Conservation (phyloP, 2,888 invertebrate genomes). For the Phoenoteleia sp. region DNA sequence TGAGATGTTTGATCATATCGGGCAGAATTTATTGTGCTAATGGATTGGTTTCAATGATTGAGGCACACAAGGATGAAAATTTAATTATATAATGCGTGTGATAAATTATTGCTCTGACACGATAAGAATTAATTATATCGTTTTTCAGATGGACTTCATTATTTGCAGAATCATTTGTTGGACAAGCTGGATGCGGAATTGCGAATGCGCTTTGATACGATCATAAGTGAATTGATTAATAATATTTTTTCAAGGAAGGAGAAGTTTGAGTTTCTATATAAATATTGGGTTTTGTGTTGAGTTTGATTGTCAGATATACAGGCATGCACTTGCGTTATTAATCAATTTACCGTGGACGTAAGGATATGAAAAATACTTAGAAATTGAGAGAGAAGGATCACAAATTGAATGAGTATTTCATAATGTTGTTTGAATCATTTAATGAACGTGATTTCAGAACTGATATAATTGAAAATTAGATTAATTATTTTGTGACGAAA, state of each 20-base stretch:
- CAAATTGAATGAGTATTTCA: too few relatives aligned
- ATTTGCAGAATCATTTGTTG: constrained; percentile 15
- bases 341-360: too few relatives aligned
- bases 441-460: too few relatives aligned
- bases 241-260: background rate
- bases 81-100: constrained; percentile 29
- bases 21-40: constrained; percentile 26
- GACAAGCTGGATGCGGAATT: background rate
- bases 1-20: constrained; percentile 20
- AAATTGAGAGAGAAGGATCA: too few relatives aligned
- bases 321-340: background rate
- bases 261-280: background rate
- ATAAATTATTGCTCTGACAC: constrained; percentile 29
- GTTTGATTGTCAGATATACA: background rate
- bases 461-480: too few relatives aligned
- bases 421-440: too few relatives aligned
- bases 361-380: too few relatives aligned
- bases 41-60: constrained; percentile 21
- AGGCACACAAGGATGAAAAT: constrained; percentile 32
- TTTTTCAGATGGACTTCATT: background rate
- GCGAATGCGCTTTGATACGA: background rate
- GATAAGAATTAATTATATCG: constrained; percentile 26
- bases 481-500: too few relatives aligned
- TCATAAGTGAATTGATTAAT: background rate
- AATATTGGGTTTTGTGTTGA: background rate